A percentile compares a stretch with the other conserved stretches of the same genome.
Evolutionary conservation across 2,797 vertebrate genomes (phyloP).

Genomic region (Pangasius larnaudii): DNA sequence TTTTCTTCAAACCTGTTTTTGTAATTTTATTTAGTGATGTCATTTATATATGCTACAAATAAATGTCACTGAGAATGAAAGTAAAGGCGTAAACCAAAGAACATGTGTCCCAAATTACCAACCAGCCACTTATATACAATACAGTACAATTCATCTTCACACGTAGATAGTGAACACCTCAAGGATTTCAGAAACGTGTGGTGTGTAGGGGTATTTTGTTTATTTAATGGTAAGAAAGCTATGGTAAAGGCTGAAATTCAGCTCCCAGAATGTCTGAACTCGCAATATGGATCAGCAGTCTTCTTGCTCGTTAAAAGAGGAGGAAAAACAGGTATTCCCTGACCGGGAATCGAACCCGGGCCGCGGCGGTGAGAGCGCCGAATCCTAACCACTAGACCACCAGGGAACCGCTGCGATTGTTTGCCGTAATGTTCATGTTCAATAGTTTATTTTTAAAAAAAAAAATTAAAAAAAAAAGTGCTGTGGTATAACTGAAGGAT

Average conservation of each 20-base stretch:
- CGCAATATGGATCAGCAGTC: neutral
- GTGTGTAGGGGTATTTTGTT: neutral
- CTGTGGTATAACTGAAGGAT: neutral
- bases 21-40: neutral
- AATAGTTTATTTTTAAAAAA: too few relatives aligned
- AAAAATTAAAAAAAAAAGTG: too few relatives aligned
- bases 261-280: neutral
- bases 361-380: slow-evolving; percentile 75
- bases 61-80: neutral
- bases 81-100: neutral
- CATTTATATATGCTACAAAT: neutral
- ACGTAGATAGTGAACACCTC: neutral
- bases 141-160: neutral
- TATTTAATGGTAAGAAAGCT: neutral
- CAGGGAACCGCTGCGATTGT: slow-evolving; percentile 59
- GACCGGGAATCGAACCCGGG: slow-evolving; percentile 78
- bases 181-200: neutral
- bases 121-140: neutral
- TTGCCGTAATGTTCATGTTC: too few relatives aligned
- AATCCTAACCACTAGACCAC: slow-evolving; percentile 83
- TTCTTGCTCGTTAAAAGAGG: too few relatives aligned
- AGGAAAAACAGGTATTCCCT: slow-evolving; percentile 61
- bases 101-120: neutral
- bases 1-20: too few relatives aligned
- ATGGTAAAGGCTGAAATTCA: neutral